Evolutionary conservation across 2,888 invertebrate species (phyloP).

Genomic region (Celastrina argiolus): DNA sequence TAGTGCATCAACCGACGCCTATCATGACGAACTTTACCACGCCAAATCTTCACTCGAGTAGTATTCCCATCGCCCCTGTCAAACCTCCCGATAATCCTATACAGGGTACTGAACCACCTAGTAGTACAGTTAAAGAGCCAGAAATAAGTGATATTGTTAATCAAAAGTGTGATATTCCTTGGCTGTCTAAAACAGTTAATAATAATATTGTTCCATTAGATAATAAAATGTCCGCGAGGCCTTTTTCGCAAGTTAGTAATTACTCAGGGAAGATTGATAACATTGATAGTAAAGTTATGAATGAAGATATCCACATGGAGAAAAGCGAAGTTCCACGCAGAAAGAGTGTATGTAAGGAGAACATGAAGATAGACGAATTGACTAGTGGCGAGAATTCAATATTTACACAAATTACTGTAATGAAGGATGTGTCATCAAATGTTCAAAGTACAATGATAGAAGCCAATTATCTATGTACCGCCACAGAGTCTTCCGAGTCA

Average conservation of each 20-base stretch:
- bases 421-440: conserved; percentile 67
- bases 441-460: conserved; percentile 68
- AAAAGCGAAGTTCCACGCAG: conserved; percentile 34
- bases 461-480: conserved; percentile 62
- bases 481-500: conserved; percentile 65
- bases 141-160: conserved; percentile 50
- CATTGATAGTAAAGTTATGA: conserved; percentile 40
- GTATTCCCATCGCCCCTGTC: conserved; percentile 69
- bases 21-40: conserved; percentile 58
- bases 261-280: conserved; percentile 57
- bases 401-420: conserved; percentile 69
- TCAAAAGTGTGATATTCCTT: conserved; percentile 68
- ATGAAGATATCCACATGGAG: conserved; percentile 25
- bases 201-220: conserved; percentile 65
- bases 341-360: conserved; percentile 33
- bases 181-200: conserved; percentile 71
- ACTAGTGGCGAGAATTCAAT: conserved; percentile 65
- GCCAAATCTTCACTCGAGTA: conserved; percentile 61
- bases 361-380: conserved; percentile 51
- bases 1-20: conserved; percentile 60
- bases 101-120: conserved; percentile 69
- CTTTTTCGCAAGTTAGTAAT: conserved; percentile 65
- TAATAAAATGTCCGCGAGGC: conserved; percentile 59
- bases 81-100: conserved; percentile 72
- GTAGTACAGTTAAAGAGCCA: conserved; percentile 66